Evolutionary conservation across 2,113 vertebrate genomes (phyloP), one percentile per base, ranked within the genome.

Genomic region (Oreotrochilus melanogaster): DNA sequence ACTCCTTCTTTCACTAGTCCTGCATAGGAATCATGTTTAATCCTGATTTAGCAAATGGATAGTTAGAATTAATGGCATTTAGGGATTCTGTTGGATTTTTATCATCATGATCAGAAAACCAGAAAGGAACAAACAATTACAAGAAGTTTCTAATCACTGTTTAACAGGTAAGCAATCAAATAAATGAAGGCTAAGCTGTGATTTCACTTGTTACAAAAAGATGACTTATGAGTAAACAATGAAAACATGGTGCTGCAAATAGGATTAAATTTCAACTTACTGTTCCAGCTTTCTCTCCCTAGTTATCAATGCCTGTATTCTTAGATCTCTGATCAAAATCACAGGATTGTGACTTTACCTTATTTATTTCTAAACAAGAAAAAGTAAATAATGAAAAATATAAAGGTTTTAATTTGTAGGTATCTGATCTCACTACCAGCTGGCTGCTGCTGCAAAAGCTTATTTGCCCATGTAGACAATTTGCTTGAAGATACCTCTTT

Each of bases 401-500:
- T 6, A 62, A 90, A 86, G 66, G 24, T 93, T 91, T 75, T 64
- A 50, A 82, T 85, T 91, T 93, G 53, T 57, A 79, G 39, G 8
- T 60, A 73, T 53, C 58, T 85, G 87, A 86, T 83, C 50, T 76
- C 9, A 6, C 47, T 86, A 73, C 71, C 83, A 92, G 43, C 61
- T 95, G 84, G 51, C 17, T 67, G 89, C 47, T 67, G 89, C 39
- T 62, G 62, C 69, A 78, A 64, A 91, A 92, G 37, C 54, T 89
- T 84, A 95, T 91, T 96, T 73, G 91, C 61, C 78, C 39, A 73
- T 24, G 23, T 72, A 71, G 67, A 95, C 89, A 64, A 94, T 84
- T 96, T 97, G 85, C 92, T 94, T 92, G 60, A 95, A 94, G 37
- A 48, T n/a, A 56, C 13, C 30, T 56, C 89, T 87, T 85, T 94